Evolutionary conservation across 2,113 vertebrate genomes (phyloP), one percentile per base, ranked within the genome.

Genomic region (Vulpes ferrilata): DNA sequence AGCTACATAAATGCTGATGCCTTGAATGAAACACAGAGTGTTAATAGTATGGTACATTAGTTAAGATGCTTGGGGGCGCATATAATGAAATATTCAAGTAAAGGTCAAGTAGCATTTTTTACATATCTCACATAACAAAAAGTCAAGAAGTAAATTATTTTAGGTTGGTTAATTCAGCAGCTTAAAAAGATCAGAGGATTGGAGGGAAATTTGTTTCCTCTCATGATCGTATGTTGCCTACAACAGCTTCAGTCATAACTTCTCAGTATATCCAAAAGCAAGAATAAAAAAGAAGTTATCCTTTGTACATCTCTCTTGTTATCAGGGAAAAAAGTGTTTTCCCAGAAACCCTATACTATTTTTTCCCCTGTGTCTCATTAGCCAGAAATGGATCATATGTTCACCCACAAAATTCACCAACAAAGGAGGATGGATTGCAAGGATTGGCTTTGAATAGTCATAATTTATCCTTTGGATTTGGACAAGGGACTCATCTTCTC

Each of bases 241-340:
- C 51, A 83, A 38, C 3, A 79, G 23, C 43, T 69, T 95, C n/a
- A 51, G 4, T 7, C 53, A 19, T 64, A n/a, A 79, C 12, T 65
- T 82, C 5, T 64, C 20, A 22, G 2, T 48, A 53, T 35, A 71
- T 79, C 32, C 10, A 35, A 93, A 89, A 25, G 16, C 16, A 74
- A 89, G 74, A 82, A 35, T 82, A 62, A 83, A 95, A 86, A 88
- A n/a, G 60, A 88, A 80, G 23, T 22, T 90, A 65, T n/a, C 84
- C 7, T 27, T 84, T 88, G 80, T 23, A 76, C 64, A 59, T 81
- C 35, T 88, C n/a, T 93, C 73, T 71, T 89, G 12, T 88, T 48
- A 71, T 85, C 53, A 85, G 17, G 20, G 19, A 86, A 35, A 22
- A 22, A 96, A 90, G 25, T 1, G 11, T 84, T 95, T 94, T 85